These are phyloP conservation scores for Triplophysa siluroides DNA, from an alignment of 2,113 vertebrate genomes.

Conservation along the genomic window DNA sequence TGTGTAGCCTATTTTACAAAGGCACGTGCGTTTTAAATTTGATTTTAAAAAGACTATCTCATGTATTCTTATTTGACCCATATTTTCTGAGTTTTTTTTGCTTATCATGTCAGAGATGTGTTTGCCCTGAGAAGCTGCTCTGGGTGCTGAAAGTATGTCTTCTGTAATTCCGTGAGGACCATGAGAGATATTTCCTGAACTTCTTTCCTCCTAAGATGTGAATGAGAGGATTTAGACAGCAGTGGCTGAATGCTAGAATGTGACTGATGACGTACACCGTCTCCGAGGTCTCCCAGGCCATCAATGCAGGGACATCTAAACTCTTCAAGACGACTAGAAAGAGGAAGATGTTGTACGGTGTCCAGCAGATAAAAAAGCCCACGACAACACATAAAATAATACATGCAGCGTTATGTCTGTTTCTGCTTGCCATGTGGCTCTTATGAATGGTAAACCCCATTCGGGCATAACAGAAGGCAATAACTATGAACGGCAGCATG, in stretches of 20 bases:
- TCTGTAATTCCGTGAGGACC: not conserved
- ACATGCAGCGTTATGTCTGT: conserved; percentile 51
- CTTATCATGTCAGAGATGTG: not conserved
- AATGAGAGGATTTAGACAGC: conserved; percentile 72
- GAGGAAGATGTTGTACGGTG: conserved; percentile 65
- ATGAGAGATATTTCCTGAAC: conserved; percentile 64
- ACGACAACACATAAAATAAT: conserved; percentile 66
- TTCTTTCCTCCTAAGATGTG: conserved; percentile 68
- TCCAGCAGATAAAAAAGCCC: conserved; percentile 73
- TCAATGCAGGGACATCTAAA: not conserved
- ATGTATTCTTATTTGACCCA: too few species aligned
- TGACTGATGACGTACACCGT: conserved; percentile 54
- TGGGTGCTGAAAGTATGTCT: conserved; percentile 29
- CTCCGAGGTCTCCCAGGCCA: conserved; percentile 31
- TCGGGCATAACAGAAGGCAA: conserved; percentile 64
- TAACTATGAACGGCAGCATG: conserved; percentile 63
- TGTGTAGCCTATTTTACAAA: too few species aligned
- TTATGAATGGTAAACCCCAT: conserved; percentile 62
- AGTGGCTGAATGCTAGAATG: conserved; percentile 65
- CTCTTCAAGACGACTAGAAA: conserved; percentile 55
- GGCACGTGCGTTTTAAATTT: too few species aligned
- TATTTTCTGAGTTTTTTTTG: too few species aligned
- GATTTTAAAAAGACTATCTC: too few species aligned
- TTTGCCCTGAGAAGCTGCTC: not conserved
- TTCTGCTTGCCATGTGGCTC: conserved; percentile 60